Evolutionary conservation across 2,797 vertebrate species (phyloP), one percentile per base, ranked within the genome.

Genomic region (Onychomys arenicola): DNA sequence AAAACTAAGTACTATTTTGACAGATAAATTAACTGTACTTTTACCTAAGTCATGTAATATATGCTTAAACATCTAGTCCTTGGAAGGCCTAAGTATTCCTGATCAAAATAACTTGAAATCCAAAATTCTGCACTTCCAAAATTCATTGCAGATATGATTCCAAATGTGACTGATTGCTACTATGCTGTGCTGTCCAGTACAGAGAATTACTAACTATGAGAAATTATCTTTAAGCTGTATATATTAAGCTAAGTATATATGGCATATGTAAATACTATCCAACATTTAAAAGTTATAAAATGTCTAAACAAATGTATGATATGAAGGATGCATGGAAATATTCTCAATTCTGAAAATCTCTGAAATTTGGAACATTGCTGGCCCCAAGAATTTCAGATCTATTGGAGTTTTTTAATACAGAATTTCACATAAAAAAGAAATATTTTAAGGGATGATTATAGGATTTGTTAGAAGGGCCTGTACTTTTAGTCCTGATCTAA

Each of bases 351-450:
- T 84, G n/a, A 84, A 84, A 63, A 40, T 14, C 40, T 37, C 67
- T 52, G 29, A 75, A 90, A 71, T 73, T 11, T 37, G 25, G 25
- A 77, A 52, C 6, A 40, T 2, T 25, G 27, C 59, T 67, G 13
- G 7, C 19, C 27, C 17, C 6, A 34, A 34, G 46, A 9, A 67
- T 69, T 78, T 67, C 49, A 16, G 4, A 27, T 8, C 10, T 43
- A 14, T 23, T 63, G 46, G 25, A 57, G 2, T 88, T 67, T 93
- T 82, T 89, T 67, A 49, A 49, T 16, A 27, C 59, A 27, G 37
- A 25, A 12, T 83, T 89, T 80, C 32, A 91, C 43, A 93, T 76
- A 46, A 93, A 65, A 92, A 65, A 17, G n/a, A 40, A 90, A 61
- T 23, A n/a, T 46, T 85, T 76, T 87, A 81, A 92, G 23, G 2